Evolutionary conservation across 2,797 vertebrate genomes (phyloP).

Genomic region (Pseudochirops corinnae): DNA sequence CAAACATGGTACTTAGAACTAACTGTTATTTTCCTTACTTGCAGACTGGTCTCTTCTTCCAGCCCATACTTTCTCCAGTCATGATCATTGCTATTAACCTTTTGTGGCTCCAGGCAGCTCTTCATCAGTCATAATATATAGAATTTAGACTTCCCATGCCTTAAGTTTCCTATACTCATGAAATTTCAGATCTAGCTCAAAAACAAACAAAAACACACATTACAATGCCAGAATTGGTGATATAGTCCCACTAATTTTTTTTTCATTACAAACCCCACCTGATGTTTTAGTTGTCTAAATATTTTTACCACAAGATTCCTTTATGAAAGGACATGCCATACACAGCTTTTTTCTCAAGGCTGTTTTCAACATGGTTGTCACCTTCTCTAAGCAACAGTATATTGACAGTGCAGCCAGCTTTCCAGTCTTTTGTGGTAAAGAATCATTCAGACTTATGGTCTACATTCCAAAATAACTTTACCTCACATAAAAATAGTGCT

Average conservation of each 20-base stretch:
- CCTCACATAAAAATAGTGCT: slow-evolving; percentile 23
- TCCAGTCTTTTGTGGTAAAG: slow-evolving; percentile 45
- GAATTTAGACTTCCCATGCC: background rate
- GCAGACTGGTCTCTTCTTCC: background rate
- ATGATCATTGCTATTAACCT: background rate
- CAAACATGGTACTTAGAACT: background rate
- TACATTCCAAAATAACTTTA: slow-evolving; percentile 23
- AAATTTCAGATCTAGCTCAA: background rate
- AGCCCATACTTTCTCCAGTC: background rate
- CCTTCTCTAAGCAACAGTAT: background rate
- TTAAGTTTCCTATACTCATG: background rate
- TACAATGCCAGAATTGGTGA: background rate
- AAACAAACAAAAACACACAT: background rate
- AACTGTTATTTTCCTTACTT: background rate
- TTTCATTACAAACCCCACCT: background rate
- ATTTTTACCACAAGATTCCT: background rate
- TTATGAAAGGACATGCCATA: background rate
- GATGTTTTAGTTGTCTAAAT: background rate
- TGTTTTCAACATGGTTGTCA: slow-evolving; percentile 18
- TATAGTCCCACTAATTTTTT: background rate
- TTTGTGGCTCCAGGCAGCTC: background rate
- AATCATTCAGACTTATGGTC: slow-evolving; percentile 47
- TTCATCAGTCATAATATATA: background rate
- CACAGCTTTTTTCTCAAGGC: slow-evolving; percentile 20
- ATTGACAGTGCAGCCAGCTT: slow-evolving; percentile 47